Base-by-base conservation (phyloP, 2,113 vertebrate genomes). In the Seriola rivoliana region DNA sequence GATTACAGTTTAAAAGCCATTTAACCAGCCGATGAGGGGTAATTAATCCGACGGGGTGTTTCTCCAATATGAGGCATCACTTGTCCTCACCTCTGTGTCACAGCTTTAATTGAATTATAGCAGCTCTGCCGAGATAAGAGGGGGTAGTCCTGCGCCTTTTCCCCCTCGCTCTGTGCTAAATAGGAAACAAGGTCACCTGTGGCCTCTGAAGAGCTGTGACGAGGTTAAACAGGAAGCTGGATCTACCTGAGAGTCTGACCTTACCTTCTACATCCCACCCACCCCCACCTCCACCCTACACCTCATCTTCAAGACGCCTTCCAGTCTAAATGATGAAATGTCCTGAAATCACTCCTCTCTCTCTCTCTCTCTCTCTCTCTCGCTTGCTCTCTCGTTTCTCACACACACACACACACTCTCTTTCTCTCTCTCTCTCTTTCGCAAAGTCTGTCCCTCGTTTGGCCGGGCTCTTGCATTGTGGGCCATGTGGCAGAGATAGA, bases 71-170 rank as follows among this genome's bases (percentile, higher is more conserved):
- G 69, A 75, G 68, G 36, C 84, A 82, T 91, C 81, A 89, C 78
- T 90, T 82, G 85, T 88, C 75, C 64, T 89, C 88, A 89, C 90
- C 78, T 87, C 76, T 54, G 82, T 91, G 92, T 89, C 90, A 88
- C 78, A 29, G 81, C 70, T 82, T 82, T 89, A 92, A 92, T 93
- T 93, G 65, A 93, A 93, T 93, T 89, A 91, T 76, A 88, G 86
- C 76, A 58, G 66, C 71, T 60, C 52, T 71, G 78, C 21, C 14
- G 44, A 82, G 80, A 90, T 85, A 80, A 88, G 78, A 40, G 48
- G 23, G 72, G 85, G 42, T 50, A 46, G 64, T 63, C 65, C 75
- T n/a, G 14, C 4, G 9, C 72, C 58, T 76, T 75, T 70, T 25
- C 29, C 52, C 52, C 79, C 63, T 72, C 5, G 2, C 75, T 67